Evolutionary conservation across 2,113 vertebrate species (phyloP).

Genomic region (Nesogale talazaci): DNA sequence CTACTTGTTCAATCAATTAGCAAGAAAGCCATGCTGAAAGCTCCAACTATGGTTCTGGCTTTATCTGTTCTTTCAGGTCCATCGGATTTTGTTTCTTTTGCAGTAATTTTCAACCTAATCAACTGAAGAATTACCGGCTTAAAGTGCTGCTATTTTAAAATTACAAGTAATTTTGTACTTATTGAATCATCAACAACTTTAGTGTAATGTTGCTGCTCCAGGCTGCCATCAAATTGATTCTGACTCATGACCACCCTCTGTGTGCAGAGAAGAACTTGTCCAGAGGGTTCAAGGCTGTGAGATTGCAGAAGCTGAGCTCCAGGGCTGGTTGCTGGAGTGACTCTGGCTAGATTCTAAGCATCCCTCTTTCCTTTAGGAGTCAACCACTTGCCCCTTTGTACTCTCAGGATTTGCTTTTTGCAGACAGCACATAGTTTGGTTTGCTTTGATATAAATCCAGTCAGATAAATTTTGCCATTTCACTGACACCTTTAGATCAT

Average conservation of each 20-base stretch:
- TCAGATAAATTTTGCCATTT: slow-evolving; percentile 32
- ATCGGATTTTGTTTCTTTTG: background rate
- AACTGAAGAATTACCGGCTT: slow-evolving; percentile 50
- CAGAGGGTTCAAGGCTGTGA: background rate
- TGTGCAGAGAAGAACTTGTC: background rate
- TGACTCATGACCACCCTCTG: background rate
- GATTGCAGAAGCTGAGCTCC: background rate
- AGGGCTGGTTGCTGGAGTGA: background rate
- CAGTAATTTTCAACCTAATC: slow-evolving; percentile 21
- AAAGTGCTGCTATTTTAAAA: slow-evolving; percentile 49
- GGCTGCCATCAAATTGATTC: background rate
- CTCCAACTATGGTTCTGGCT: slow-evolving; percentile 22
- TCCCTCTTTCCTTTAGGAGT: background rate
- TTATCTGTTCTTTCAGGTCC: slow-evolving; percentile 46
- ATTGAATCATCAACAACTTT: slow-evolving; percentile 15
- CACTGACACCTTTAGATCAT: slow-evolving; percentile 12
- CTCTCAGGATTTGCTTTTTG: background rate
- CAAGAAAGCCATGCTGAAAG: slow-evolving; percentile 36
- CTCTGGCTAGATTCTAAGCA: background rate
- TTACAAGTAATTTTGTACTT: slow-evolving; percentile 31
- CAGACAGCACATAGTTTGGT: background rate
- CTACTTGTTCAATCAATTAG: slow-evolving; percentile 28
- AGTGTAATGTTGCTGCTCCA: background rate
- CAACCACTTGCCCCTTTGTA: background rate
- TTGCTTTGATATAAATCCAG: background rate